These are phyloP conservation scores for Salvelinus sp. DNA, from an alignment of 2,113 vertebrate genomes.

Conservation along the genomic window DNA sequence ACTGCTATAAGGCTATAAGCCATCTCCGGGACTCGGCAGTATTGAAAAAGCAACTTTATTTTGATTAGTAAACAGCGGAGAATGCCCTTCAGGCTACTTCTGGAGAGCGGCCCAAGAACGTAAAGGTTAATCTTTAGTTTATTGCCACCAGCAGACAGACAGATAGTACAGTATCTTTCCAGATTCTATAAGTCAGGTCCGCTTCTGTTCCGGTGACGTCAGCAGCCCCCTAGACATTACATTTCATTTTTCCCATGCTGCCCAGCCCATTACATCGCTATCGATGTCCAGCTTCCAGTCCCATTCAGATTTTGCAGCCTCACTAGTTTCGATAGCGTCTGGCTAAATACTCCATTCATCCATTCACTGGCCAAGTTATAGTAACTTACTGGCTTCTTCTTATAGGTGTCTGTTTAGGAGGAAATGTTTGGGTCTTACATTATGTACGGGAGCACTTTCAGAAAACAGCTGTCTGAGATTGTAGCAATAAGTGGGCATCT, in stretches of 20 bases:
- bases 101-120: conserved; percentile 54
- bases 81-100: conserved; percentile 75
- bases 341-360: conserved; percentile 36
- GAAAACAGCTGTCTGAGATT: conserved; percentile 25
- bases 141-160: conserved; percentile 75
- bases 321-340: conserved; percentile 13
- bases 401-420: conserved; percentile 17
- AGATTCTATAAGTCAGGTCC: conserved; percentile 61
- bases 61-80: conserved; percentile 73
- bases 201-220: conserved; percentile 70
- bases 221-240: conserved; percentile 69
- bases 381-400: conserved; percentile 26
- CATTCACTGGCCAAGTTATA: conserved; percentile 7
- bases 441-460: conserved; percentile 15
- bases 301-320: conserved; percentile 29
- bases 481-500: too few species aligned
- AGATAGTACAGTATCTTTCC: conserved; percentile 71
- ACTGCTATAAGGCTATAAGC: conserved; percentile 54
- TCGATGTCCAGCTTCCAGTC: conserved; percentile 34
- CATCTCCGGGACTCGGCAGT: conserved; percentile 39
- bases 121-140: conserved; percentile 80
- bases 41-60: conserved; percentile 72
- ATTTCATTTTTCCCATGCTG: conserved; percentile 67
- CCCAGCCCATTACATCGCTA: conserved; percentile 55
- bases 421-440: conserved; percentile 2